Conservation (phyloP, 2,888 invertebrate species). For the Caenorhabditis zanzibari region DNA sequence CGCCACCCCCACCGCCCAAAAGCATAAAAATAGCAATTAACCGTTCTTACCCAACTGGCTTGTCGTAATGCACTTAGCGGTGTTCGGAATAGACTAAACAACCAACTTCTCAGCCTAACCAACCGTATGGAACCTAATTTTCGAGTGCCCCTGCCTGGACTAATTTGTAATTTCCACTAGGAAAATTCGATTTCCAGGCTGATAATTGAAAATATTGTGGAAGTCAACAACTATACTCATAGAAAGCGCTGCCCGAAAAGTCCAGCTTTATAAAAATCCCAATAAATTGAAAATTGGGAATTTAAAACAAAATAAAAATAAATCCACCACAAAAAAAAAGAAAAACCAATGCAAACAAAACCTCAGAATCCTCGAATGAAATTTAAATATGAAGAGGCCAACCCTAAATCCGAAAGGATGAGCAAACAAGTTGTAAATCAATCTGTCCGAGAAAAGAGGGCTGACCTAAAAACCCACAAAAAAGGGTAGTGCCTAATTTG, state of each 20-base stretch:
- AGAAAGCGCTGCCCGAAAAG: neutral
- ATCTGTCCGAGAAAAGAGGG: constrained; percentile 27
- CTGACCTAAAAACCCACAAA: constrained; percentile 41
- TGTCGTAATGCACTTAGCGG: constrained; percentile 57
- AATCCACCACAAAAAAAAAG: neutral
- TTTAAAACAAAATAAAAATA: neutral
- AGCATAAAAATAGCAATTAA: constrained; percentile 59
- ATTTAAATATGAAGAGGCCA: constrained; percentile 57
- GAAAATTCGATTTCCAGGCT: constrained; percentile 34
- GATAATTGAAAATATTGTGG: constrained; percentile 16
- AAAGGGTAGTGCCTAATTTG: neutral
- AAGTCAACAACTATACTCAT: neutral
- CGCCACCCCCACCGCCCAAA: neutral
- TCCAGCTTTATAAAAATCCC: neutral
- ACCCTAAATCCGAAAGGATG: constrained; percentile 50
- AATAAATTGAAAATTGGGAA: neutral
- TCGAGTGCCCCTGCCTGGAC: neutral
- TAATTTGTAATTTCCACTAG: constrained; percentile 47
- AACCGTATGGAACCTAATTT: constrained; percentile 64
- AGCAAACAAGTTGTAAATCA: constrained; percentile 66
- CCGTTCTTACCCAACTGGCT: constrained; percentile 23
- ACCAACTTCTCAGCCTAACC: constrained; percentile 56
- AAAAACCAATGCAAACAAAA: constrained; percentile 20
- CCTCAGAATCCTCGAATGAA: constrained; percentile 10
- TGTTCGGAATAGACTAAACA: constrained; percentile 30